Percentiles rank a stretch among this genome's conserved stretches.
Conservation (phyloP, 2,113 vertebrate species). For the Psilopogon haemacephalus region DNA sequence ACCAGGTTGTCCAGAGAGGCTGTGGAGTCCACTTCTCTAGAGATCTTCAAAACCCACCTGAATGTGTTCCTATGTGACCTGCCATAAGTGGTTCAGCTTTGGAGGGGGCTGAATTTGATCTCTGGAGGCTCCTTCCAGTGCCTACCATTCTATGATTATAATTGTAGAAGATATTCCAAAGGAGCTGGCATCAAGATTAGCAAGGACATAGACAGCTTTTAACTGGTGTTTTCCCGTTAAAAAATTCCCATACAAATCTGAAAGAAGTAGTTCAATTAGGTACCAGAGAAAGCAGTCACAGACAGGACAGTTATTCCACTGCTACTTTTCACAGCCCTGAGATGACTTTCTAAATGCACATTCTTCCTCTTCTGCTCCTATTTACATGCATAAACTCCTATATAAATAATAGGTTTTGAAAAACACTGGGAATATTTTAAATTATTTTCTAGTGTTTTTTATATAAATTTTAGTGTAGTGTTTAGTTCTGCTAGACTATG, state of each 20-base stretch:
- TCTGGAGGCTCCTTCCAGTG: too few relatives aligned
- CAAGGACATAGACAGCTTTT: background rate
- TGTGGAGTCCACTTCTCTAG: too few relatives aligned
- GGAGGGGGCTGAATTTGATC: too few relatives aligned
- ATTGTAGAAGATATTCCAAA: background rate
- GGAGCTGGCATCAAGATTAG: background rate
- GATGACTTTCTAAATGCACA: rapidly evolving
- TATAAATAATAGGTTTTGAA: background rate
- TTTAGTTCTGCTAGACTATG: background rate
- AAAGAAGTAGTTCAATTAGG: background rate
- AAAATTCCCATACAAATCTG: background rate
- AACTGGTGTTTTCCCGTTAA: background rate
- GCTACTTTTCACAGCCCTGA: background rate
- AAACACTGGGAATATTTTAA: background rate
- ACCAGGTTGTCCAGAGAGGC: too few relatives aligned
- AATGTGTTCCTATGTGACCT: too few relatives aligned
- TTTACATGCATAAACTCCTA: background rate
- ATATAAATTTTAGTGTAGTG: background rate
- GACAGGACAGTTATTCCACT: background rate
- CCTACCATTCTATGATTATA: background rate
- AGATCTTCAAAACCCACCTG: too few relatives aligned
- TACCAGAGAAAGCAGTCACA: background rate
- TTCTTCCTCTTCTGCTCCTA: background rate
- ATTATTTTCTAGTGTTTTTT: background rate
- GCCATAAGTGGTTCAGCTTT: too few relatives aligned